These are phyloP conservation scores for Eretmodus cyanostictus DNA, from an alignment of 2,113 vertebrate genomes.

Conservation along the genomic window DNA sequence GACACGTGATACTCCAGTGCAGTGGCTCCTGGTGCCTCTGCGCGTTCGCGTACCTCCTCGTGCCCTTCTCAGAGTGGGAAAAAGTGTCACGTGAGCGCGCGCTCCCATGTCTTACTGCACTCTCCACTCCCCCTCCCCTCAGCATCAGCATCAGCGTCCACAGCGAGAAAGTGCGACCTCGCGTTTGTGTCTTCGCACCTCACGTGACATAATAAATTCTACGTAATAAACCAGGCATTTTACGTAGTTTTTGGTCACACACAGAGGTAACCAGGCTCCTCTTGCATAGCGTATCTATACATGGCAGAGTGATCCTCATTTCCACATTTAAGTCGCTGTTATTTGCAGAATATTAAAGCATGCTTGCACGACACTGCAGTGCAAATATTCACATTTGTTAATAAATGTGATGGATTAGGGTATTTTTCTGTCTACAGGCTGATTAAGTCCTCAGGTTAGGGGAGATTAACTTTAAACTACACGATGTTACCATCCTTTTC, in stretches of 20 bases:
- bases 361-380: not conserved
- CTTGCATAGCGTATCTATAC: not conserved
- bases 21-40: slow-evolving; percentile 2
- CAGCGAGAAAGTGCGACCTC: not conserved
- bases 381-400: not conserved
- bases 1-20: slow-evolving; percentile 39
- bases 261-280: not conserved
- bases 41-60: not conserved
- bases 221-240: not conserved
- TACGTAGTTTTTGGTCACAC: not conserved
- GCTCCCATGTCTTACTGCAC: not conserved
- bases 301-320: not conserved
- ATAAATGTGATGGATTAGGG: not conserved
- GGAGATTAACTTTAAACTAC: not conserved
- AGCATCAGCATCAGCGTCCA: not conserved
- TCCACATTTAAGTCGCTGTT: not conserved
- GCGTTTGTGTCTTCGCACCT: not conserved
- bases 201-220: not conserved
- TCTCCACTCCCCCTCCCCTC: not conserved
- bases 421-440: not conserved
- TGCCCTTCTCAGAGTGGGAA: not conserved
- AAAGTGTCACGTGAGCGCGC: not conserved
- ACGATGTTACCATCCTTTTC: not conserved
- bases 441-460: not conserved
- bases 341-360: not conserved